These are phyloP conservation scores for Neoseiulus cucumeris DNA, from an alignment of 1,140 invertebrate genomes.

Conservation along the genomic window DNA sequence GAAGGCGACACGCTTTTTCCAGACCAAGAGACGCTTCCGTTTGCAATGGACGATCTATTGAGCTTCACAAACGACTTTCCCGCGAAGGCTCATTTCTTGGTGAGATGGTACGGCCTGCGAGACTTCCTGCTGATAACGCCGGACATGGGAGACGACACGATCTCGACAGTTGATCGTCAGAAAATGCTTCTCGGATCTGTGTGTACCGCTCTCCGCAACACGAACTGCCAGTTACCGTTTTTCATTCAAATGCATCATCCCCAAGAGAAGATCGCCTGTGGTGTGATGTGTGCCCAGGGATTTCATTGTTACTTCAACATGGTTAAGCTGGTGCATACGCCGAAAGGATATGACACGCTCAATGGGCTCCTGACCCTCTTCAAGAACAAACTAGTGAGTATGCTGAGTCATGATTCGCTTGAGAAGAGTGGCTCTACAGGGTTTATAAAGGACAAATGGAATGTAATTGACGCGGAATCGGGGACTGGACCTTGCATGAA, in stretches of 20 bases:
- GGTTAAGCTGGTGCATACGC: slow-evolving; percentile 58
- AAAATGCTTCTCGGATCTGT: slow-evolving; percentile 67
- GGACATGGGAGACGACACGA: slow-evolving; percentile 28
- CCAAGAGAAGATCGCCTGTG: slow-evolving; percentile 59
- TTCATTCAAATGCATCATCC: slow-evolving; percentile 64
- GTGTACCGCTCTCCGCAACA: slow-evolving; percentile 59
- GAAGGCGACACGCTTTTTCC: no score
- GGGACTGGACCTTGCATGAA: background rate
- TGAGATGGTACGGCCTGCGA: slow-evolving; percentile 48
- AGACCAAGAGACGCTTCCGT: slow-evolving; percentile 14
- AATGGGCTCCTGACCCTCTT: slow-evolving; percentile 36
- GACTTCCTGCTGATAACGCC: slow-evolving; percentile 60
- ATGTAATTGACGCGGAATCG: no score
- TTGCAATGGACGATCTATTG: slow-evolving; percentile 39
- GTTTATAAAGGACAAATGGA: no score
- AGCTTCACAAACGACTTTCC: slow-evolving; percentile 45
- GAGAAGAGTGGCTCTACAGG: no score
- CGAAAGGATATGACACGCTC: slow-evolving; percentile 58
- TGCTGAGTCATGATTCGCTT: background rate
- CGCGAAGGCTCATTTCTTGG: slow-evolving; percentile 28
- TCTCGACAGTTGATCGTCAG: slow-evolving; percentile 52
- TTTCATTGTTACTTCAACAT: slow-evolving; percentile 61
- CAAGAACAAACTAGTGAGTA: slow-evolving; percentile 29
- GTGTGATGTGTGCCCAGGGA: slow-evolving; percentile 39
- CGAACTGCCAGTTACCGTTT: slow-evolving; percentile 52